Base-by-base conservation (phyloP, 2,113 vertebrate species). In the Podarcis cretensis region DNA sequence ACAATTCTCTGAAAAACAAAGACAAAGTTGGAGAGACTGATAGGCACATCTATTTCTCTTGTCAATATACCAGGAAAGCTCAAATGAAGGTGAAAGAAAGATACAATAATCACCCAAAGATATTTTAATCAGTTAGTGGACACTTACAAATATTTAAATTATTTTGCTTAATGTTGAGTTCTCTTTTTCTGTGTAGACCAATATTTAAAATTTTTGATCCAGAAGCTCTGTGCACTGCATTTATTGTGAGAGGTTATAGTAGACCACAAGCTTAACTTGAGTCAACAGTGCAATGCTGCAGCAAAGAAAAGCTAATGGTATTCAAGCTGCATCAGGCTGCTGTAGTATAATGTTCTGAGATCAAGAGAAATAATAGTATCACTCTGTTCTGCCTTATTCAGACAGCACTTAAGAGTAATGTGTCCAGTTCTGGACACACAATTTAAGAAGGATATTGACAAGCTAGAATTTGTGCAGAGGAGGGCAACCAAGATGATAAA, bases 1-100 rank as follows among this genome's bases (percentile, higher is more conserved):
- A 99, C 99, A 40, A 98, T 97, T 97, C 98, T 99, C 99, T 99
- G 90, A 80, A 96, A 96, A 96, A 94, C 69, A 21, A 95, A 94
- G 89, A 21, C 3, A 73, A 89, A 0, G 90, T 10, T 77, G 94
- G 91, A 94, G 92, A 90, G 93, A 92, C 91, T 91, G 87, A 90
- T 93, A 94, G 94, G 92, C 90, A 87, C 91, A 93, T 92, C 40
- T 96, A 93, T 93, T 30, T 88, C 91, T 91, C 93, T 92, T 92
- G 90, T 65, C 2, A 1, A 92, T 89, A 90, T 30, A n/a, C 12
- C 6, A 68, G 37, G 65, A 40, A 75, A 63, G 48, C 30, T 63
- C 48, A 85, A 35, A 57, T 25, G n/a, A 21, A 66, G 8, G 5
- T 82, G 3, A 63, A 40, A 37, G 63, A 35, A 37, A 57, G 13